Evolutionary conservation across 2,888 invertebrate species (phyloP).

Genomic region (Phoenoteleia sp.): DNA sequence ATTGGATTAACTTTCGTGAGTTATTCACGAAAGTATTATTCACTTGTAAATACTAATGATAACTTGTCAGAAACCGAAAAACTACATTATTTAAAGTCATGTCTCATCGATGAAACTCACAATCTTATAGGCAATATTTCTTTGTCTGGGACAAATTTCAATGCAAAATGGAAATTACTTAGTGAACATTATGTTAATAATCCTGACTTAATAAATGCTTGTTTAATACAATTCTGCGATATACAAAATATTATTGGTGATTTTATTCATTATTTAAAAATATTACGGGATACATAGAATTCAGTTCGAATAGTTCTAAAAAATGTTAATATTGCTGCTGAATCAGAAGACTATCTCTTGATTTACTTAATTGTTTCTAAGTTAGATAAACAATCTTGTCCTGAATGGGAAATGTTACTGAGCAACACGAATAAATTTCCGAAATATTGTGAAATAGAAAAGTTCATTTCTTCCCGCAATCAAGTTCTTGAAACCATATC

Average conservation of each 20-base stretch:
- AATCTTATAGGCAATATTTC: background rate
- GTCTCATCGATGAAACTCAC: background rate
- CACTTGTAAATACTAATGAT: background rate
- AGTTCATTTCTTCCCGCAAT: background rate
- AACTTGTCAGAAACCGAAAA: background rate
- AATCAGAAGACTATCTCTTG: constrained; percentile 2
- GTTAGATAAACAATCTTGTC: constrained; percentile 11
- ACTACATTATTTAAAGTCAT: background rate
- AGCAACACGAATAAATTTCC: constrained; percentile 19
- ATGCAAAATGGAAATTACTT: background rate
- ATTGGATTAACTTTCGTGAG: background rate
- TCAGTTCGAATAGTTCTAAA: constrained; percentile 8
- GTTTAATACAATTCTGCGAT: background rate
- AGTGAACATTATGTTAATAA: constrained; percentile 10
- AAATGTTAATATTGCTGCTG: background rate
- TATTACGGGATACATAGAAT: background rate
- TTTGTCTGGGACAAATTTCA: background rate
- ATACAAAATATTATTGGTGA: background rate
- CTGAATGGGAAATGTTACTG: constrained; percentile 2
- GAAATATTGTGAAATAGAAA: background rate
- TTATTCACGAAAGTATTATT: too few species aligned
- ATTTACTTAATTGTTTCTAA: constrained; percentile 21
- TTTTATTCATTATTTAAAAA: constrained; percentile 6
- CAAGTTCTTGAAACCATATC: constrained; percentile 16
- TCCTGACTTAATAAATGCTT: background rate